Evolutionary conservation across 1,140 invertebrate species (phyloP), one percentile per base, ranked within the genome.

Genomic region (Eupeodes corollae): DNA sequence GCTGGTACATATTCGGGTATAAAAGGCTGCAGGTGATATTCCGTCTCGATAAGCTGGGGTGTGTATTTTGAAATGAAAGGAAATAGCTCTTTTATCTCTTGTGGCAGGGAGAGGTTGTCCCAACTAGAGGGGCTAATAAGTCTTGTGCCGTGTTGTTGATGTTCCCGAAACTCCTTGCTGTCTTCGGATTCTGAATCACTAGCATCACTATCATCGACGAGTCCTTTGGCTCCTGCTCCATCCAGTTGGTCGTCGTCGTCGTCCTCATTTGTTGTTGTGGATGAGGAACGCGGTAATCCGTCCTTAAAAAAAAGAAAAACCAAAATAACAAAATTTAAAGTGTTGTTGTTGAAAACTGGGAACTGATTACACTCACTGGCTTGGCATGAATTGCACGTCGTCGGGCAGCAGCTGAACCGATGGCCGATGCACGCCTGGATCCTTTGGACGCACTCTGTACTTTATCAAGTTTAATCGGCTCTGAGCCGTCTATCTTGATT

Each of bases 1-100:
- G 93, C 89, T 16, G 96, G 95, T 56, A 98, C 91, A 68, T 86
- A 98, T 59, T 98, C 93, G 1, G 94, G 93, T 45, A 98, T 83
- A 63, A 98, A 99, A 1, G 95, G 92, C 56, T 87, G 82, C 52
- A 98, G 73, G 60, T 91, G 91, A 59, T 86, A 86, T 16, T 91
- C 90, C 13, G 94, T 74, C 52, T 93, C 88, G 39, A 95, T 86
- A 44, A 82, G 85, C 69, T 95, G 90, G 1, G 92, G 91, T 2
- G 90, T 89, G 65, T 95, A 97, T 59, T 86, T 88, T 47, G 83
- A 81, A 46, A 97, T 96, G 63, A 91, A 92, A 53, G 91, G 83
- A 71, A 97, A 97, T 2, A 97, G 66, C 61, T 97, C 91, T 63
- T 89, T 90, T 42, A 95, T 79, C 49, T 97, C 92, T 0, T 79